Percentiles rank a stretch among this genome's conserved stretches.
Evolutionary conservation across 1,140 invertebrate genomes (phyloP).

Genomic region (Apis cerana): DNA sequence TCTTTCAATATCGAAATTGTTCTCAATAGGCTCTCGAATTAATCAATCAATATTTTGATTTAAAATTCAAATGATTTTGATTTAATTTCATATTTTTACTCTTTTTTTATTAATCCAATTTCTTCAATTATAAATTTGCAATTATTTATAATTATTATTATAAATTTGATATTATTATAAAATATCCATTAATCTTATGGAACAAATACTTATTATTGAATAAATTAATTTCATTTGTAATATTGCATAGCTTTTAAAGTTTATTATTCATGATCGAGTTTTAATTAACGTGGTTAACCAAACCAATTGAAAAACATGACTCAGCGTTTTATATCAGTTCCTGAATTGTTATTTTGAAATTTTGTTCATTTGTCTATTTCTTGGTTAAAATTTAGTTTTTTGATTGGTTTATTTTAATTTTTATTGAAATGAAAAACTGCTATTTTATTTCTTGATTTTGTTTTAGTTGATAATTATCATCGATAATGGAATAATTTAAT

Average conservation of each 20-base stretch:
- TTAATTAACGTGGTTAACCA: slow-evolving; percentile 1
- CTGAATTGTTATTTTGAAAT: no score
- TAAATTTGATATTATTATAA: not conserved
- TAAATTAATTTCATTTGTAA: not conserved
- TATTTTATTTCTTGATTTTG: no score
- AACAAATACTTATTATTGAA: not conserved
- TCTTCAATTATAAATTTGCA: not conserved
- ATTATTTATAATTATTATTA: not conserved
- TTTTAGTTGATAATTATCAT: no score
- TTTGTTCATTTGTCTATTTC: not conserved
- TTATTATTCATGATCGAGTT: not conserved
- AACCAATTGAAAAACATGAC: not conserved
- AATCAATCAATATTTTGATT: slow-evolving; percentile 31
- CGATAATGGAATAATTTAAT: no score
- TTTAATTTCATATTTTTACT: slow-evolving; percentile 1
- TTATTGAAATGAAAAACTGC: no score
- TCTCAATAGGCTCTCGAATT: slow-evolving; percentile 20
- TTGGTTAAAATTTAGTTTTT: not conserved
- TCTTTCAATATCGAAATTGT: slow-evolving; percentile 18
- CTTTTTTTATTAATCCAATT: not conserved
- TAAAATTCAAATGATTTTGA: slow-evolving; percentile 33
- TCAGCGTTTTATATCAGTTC: no score
- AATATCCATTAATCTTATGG: not conserved
- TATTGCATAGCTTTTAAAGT: no score
- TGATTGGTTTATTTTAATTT: no score